Evolutionary conservation across 2,888 invertebrate genomes (phyloP).

Genomic region (Brenthis daphne): DNA sequence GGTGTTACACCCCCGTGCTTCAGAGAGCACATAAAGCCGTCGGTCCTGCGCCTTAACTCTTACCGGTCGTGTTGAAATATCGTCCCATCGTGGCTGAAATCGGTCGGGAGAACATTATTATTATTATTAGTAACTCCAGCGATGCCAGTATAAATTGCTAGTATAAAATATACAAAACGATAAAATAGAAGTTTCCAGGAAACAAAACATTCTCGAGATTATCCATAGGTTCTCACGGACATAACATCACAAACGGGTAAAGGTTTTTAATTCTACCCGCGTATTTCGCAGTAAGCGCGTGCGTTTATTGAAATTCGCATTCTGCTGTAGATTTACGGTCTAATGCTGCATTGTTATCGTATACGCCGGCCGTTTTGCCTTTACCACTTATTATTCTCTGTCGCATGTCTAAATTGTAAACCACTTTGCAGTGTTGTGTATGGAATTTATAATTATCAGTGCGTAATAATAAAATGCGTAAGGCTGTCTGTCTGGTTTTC

Average conservation of each 20-base stretch:
- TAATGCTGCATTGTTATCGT: conserved; percentile 34
- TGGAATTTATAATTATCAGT: not conserved
- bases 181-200: not conserved
- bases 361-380: conserved; percentile 28
- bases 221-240: conserved; percentile 12
- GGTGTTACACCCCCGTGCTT: too few relatives aligned
- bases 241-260: conserved; percentile 22
- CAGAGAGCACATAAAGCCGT: too few relatives aligned
- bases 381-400: conserved; percentile 34
- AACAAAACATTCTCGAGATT: conserved; percentile 10
- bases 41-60: too few relatives aligned
- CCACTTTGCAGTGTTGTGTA: conserved; percentile 5
- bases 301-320: conserved; percentile 38
- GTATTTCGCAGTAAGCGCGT: conserved; percentile 24
- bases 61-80: too few relatives aligned
- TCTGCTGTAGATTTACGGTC: conserved; percentile 34
- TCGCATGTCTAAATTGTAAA: conserved; percentile 5
- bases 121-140: too few relatives aligned
- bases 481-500: not conserved
- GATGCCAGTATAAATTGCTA: too few relatives aligned
- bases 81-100: too few relatives aligned
- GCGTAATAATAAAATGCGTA: not conserved
- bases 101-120: too few relatives aligned
- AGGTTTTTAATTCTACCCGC: conserved; percentile 29
- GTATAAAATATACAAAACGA: not conserved